Evolutionary conservation across 2,888 invertebrate genomes (phyloP), one percentile per base, ranked within the genome.

Genomic region (Clanis bilineata): DNA sequence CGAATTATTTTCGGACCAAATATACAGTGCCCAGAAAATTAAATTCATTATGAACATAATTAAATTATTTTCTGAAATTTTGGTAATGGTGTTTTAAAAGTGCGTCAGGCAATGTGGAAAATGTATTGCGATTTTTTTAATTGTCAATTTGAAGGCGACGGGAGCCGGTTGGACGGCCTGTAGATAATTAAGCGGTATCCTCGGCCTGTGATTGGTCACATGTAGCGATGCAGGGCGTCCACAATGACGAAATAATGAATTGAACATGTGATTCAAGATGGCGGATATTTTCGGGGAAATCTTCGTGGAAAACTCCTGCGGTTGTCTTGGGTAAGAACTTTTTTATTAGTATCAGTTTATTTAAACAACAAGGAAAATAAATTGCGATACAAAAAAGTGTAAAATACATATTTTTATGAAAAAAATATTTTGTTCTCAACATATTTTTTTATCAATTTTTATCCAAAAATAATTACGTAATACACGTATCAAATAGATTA

Each of bases 201-300:
- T 65, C 66, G 70, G 63, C 64, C 65, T 80, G 84, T 88, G 87
- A 87, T 88, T 88, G 88, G 90, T 90, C 90, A 89, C 83, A 88
- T 85, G 88, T 67, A 56, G 61, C 68, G 71, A 73, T 68, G 62
- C 72, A 77, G 79, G 77, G 76, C 78, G 79, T 79, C 70, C 69
- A 71, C 73, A 70, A 69, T 76, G 71, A 79, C 74, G 79, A 78
- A 72, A 72, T 77, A 77, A 78, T 73, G 75, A 82, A 79, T 83
- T 82, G 78, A 82, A 82, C 89, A 90, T 85, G 91, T 91, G 91
- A 91, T 85, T 69, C 85, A 91, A 91, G 76, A 91, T 91, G 91
- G 91, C 90, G 80, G 74, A 67, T 70, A 71, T 72, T 80, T 83
- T 82, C 79, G 80, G 77, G 74, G 80, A 82, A 79, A 66, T 69